Percentiles rank a stretch among this genome's conserved stretches.
Conservation (phyloP, 2,797 vertebrate genomes). For the Acridotheres tristis region DNA sequence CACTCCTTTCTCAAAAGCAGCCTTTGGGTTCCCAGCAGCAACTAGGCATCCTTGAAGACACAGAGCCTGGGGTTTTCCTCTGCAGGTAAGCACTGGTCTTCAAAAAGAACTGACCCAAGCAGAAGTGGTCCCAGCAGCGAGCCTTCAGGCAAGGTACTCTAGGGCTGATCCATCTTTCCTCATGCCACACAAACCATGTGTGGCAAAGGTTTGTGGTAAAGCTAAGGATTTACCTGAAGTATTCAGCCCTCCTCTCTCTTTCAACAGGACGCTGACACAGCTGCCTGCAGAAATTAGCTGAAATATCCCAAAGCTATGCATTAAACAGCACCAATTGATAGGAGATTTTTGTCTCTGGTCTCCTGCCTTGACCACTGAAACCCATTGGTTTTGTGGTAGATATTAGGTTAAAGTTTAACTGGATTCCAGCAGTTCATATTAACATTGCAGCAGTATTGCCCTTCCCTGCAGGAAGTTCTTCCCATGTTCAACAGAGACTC, state of each 20-base stretch:
- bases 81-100: background rate
- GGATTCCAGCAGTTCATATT: background rate
- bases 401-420: background rate
- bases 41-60: accelerated
- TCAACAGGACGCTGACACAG: background rate
- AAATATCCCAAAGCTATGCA: background rate
- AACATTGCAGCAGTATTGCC: background rate
- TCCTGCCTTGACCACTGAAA: background rate
- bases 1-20: background rate
- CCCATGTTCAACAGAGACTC: background rate
- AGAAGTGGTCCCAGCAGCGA: accelerated
- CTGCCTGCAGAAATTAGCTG: background rate
- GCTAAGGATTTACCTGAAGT: background rate
- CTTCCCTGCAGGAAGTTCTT: background rate
- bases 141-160: background rate
- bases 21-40: background rate
- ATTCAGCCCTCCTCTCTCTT: background rate
- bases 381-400: background rate
- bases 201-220: background rate
- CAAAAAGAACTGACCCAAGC: background rate
- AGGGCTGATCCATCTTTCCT: background rate
- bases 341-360: background rate
- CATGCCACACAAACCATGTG: accelerated
- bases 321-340: background rate
- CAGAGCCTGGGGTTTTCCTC: accelerated